Base-by-base conservation (phyloP, 2,888 invertebrate genomes). In the Deilephila elpenor region DNA sequence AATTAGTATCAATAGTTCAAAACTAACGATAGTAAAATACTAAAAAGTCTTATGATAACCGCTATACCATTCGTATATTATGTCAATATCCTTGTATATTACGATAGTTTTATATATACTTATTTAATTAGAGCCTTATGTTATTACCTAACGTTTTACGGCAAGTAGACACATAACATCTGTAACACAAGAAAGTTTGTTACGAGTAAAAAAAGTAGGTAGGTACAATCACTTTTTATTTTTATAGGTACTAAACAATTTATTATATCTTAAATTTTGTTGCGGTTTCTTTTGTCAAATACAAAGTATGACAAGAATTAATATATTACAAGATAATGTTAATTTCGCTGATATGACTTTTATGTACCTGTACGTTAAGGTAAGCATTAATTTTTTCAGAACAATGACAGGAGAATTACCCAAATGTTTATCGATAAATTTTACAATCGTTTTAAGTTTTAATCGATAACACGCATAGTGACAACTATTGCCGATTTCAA, bases 31-130 rank as follows among this genome's bases (percentile, higher is more conserved):
- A 32, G 17, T 67, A 67, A 56, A 56, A 56, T 51, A 20, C 20
- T 25, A 25, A 25, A 20, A 64, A 44, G 51, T 25, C 67, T 51
- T 67, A 67, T 17, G 44, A 6, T 44, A 67, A 67, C 75, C 75
- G 77, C 74, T 59, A 70, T 75, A 74, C 70, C 75, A 75, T 72
- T 73, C 51, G 59, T 14, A 73, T 73, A 70, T 75, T 64, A 77
- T 76, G 34, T 67, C 70, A 75, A 74, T 62, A 75, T 59, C 25
- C 51, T 44, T 67, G 51, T 67, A n/a, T 44, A 51, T 17, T 67
- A 44, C 17, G 25, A 20, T 44, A 51, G 17, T 25, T 67, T 11
- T 20, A 62, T 64, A 44, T 20, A 44, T 5, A 62, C 32, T 34
- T 62, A 62, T 32, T 17, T 32, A 19, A 32, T 61, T 61, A 61